Percentiles rank a stretch among this genome's conserved stretches.
phyloP scores from a whole-genome alignment of 2,113 vertebrate genomes.

The Lipophrys pholis region DNA sequence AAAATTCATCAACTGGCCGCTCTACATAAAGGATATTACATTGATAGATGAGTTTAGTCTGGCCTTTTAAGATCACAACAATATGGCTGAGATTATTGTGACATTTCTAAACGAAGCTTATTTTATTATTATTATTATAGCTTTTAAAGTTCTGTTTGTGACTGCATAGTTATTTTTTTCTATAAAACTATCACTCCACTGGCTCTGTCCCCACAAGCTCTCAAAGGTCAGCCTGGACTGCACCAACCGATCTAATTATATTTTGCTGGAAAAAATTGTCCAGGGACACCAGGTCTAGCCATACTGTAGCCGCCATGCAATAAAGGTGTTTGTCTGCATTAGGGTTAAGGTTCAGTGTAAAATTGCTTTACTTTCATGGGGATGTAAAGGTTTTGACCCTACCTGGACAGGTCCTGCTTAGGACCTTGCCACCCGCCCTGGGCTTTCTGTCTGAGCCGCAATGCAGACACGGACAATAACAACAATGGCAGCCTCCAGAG shows the following conservation, averaged over 20 bases:
- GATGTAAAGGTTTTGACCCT: constrained; percentile 26
- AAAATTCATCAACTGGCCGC: constrained; percentile 47
- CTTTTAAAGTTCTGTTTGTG: constrained; percentile 32
- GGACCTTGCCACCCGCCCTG: constrained; percentile 20
- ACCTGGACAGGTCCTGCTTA: constrained; percentile 28
- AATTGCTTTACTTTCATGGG: constrained; percentile 49
- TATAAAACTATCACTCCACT: constrained; percentile 50
- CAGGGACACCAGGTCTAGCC: constrained; percentile 20
- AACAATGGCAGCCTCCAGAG: too few species aligned
- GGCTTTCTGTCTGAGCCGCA: background rate
- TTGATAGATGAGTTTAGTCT: constrained; percentile 45
- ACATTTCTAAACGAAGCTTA: constrained; percentile 52
- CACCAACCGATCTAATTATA: constrained; percentile 60
- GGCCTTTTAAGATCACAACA: constrained; percentile 60
- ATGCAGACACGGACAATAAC: too few species aligned
- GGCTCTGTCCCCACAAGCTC: constrained; percentile 48
- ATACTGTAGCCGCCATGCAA: constrained; percentile 15
- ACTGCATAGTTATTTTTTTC: background rate
- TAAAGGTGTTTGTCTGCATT: constrained; percentile 35
- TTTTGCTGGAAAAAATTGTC: constrained; percentile 45
- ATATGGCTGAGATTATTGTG: constrained; percentile 42
- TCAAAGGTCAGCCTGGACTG: constrained; percentile 65
- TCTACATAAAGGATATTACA: constrained; percentile 30
- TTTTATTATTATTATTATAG: constrained; percentile 15
- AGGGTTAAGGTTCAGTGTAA: constrained; percentile 36